Evolutionary conservation across 1,140 invertebrate genomes (phyloP), one percentile per base, ranked within the genome.

Genomic region (Ruditapes philippinarum): DNA sequence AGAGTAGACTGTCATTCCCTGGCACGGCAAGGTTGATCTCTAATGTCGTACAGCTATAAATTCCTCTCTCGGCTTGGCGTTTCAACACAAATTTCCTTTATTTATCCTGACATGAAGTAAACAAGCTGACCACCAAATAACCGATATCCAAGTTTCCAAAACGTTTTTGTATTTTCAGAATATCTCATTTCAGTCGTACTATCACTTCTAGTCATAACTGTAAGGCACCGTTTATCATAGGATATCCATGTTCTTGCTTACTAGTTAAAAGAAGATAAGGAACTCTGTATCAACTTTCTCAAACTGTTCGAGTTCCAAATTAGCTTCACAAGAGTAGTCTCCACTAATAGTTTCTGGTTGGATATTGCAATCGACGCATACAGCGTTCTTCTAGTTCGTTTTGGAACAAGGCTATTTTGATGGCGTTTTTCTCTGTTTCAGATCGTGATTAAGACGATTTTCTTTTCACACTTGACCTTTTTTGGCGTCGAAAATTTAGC

Each of bases 31-130:
- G 36, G 36, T 80, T 80, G 54, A 80, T 57, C 3, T 54, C 45
- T 31, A 49, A 51, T 9, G 7, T 4, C 1, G 1, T 14, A 12
- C 49, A 14, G 4, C 9, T 3, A 33, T 80, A 57, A 33, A 22
- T 4, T 12, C 78, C 45, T 17, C 5, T 9, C 19, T 51, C 9
- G 31, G 4, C 4, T 28, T 49, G 25, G 19, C 51, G 14, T 28
- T 54, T 38, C 2, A 33, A 7, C 5, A 3, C 19, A 12, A 19
- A 9, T 9, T 11, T 5, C 25, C 9, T 60, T 80, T 80, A 57
- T 80, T 12, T 25, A 80, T 9, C 78, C 78, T 54, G 45, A 28
- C 78, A 80, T 80, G 25, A 80, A 80, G n/a, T 80, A n/a, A 1
- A 80, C 33, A 36, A 80, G 57, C 33, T 45, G 2, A 57, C 78